Evolutionary conservation across 2,113 vertebrate genomes (phyloP).

Genomic region (Apteryx owenii): DNA sequence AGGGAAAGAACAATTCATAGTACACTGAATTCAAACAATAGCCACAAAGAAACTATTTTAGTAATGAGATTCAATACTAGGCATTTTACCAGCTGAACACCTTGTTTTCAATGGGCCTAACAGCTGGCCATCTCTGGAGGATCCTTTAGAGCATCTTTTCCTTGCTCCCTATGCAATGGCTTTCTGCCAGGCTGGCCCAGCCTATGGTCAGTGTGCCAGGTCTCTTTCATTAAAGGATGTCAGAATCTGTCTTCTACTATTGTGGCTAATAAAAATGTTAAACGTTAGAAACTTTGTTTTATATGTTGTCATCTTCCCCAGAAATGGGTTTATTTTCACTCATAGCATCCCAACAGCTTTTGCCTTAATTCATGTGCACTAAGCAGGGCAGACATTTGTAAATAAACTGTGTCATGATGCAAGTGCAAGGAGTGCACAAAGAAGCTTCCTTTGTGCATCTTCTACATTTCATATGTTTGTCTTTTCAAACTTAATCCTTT

Average conservation of each 20-base stretch:
- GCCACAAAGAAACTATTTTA: neutral
- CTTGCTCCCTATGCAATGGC: neutral
- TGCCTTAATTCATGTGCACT: neutral
- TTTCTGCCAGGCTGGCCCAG: neutral
- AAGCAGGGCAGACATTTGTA: neutral
- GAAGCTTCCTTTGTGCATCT: neutral
- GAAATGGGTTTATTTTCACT: neutral
- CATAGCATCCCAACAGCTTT: neutral
- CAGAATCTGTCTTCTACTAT: neutral
- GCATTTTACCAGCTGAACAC: neutral
- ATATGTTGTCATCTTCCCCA: neutral
- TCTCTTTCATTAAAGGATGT: neutral
- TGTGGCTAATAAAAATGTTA: neutral
- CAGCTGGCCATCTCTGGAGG: neutral
- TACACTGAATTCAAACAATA: neutral
- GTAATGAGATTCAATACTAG: neutral
- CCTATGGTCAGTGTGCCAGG: neutral
- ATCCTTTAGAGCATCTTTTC: neutral
- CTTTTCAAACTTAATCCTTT: neutral
- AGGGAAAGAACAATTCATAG: neutral
- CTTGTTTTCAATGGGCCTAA: neutral
- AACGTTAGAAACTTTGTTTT: neutral
- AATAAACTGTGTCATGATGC: neutral
- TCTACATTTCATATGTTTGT: neutral
- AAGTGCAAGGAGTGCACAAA: neutral